phyloP scores from a whole-genome alignment of 2,797 vertebrate species.

The Astyanax mexicanus region DNA sequence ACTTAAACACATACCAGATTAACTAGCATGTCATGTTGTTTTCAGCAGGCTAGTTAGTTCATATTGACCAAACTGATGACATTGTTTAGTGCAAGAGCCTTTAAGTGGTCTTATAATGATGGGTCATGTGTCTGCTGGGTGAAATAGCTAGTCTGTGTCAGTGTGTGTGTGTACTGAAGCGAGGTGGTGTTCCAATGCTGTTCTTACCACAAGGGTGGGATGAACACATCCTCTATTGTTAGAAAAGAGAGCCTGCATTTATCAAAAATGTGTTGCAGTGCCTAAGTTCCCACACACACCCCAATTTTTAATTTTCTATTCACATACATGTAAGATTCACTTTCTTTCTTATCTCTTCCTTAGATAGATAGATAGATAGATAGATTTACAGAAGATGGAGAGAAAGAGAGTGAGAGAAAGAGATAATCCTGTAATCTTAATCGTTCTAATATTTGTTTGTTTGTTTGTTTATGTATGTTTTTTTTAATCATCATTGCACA shows the following conservation, averaged over 20 bases:
- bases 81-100: background rate
- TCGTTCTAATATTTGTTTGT: conserved; percentile 36
- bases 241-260: background rate
- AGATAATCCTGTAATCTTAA: background rate
- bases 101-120: background rate
- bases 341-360: background rate
- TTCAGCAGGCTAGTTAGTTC: no score
- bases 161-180: conserved; percentile 1
- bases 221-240: background rate
- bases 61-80: no score
- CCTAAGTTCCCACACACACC: no score
- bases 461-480: conserved; percentile 59
- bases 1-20: no score
- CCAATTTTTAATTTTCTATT: no score
- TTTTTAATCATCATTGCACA: conserved; percentile 67
- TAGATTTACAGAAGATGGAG: no score
- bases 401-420: no score
- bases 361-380: no score
- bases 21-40: no score
- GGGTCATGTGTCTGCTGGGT: background rate
- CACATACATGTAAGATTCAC: conserved; percentile 18
- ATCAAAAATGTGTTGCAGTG: no score
- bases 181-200: conserved; percentile 16
- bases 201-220: background rate
- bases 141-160: no score